These are phyloP conservation scores for Enoplolaimus lenunculus DNA, from an alignment of 2,888 invertebrate genomes.

Conservation along the genomic window DNA sequence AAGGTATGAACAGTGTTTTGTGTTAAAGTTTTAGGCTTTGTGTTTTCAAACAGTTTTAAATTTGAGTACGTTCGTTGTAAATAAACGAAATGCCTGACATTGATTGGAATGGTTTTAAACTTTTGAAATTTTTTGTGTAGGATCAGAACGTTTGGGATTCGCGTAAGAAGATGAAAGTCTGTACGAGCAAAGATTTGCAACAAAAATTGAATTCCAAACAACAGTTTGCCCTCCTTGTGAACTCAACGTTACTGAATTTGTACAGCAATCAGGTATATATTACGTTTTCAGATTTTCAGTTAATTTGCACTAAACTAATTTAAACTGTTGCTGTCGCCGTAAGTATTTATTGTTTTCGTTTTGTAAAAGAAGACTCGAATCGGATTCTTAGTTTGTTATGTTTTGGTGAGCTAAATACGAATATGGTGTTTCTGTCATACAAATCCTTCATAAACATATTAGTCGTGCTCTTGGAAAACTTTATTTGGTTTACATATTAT, in stretches of 20 bases:
- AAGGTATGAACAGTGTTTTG: too few relatives aligned
- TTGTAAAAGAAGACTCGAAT: too few relatives aligned
- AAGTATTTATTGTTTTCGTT: constrained; percentile 16
- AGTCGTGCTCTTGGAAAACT: too few relatives aligned
- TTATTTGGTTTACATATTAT: too few relatives aligned
- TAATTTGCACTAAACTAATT: neutral
- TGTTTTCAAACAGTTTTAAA: too few relatives aligned
- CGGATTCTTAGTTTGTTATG: too few relatives aligned
- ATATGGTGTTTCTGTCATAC: too few relatives aligned
- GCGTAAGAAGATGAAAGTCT: constrained; percentile 84
- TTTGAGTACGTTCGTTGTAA: too few relatives aligned
- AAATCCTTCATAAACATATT: too few relatives aligned
- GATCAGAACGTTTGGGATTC: constrained; percentile 93
- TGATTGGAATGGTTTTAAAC: constrained; percentile 20
- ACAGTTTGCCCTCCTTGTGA: constrained; percentile 62
- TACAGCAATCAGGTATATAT: constrained; percentile 63
- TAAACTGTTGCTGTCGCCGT: neutral
- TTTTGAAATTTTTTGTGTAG: constrained; percentile 27
- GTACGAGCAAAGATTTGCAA: constrained; percentile 65
- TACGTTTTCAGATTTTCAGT: constrained; percentile 17
- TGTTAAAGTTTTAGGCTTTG: too few relatives aligned
- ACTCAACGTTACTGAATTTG: constrained; percentile 73
- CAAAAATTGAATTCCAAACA: constrained; percentile 71
- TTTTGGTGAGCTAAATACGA: too few relatives aligned
- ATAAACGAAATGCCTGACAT: too few relatives aligned